Percentiles rank a stretch among this genome's conserved stretches.
phyloP scores from a whole-genome alignment of 2,888 invertebrate species.

The Gnatocerus cornutus region DNA sequence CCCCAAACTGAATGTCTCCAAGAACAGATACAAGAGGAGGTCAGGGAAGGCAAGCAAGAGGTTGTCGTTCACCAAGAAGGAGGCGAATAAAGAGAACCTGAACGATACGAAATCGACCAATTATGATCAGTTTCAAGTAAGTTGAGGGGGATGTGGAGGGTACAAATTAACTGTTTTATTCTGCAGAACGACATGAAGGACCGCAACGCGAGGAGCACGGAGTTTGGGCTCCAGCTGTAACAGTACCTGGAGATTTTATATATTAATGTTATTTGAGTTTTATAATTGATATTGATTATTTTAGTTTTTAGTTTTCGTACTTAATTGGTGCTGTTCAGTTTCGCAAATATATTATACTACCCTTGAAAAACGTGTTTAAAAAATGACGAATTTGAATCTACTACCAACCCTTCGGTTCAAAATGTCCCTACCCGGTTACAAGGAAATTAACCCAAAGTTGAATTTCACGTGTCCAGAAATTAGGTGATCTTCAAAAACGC shows the following conservation, averaged over 20 bases:
- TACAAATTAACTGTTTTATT: too few species aligned
- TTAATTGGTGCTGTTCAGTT: background rate
- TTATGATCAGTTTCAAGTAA: conserved; percentile 29
- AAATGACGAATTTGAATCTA: too few species aligned
- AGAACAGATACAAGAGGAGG: conserved; percentile 2
- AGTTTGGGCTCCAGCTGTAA: background rate
- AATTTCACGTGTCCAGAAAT: too few species aligned
- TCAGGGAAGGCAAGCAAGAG: background rate
- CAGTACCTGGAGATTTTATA: background rate
- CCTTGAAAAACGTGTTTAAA: too few species aligned
- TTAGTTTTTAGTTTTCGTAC: background rate
- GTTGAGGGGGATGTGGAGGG: background rate
- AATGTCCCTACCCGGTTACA: too few species aligned
- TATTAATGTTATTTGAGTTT: background rate
- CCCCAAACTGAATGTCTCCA: conserved; percentile 17
- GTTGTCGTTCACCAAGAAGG: conserved; percentile 15
- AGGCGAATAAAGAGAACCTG: conserved; percentile 16
- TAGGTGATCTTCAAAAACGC: too few species aligned
- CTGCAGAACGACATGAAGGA: too few species aligned
- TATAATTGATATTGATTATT: background rate
- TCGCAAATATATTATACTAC: too few species aligned
- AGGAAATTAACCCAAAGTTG: too few species aligned
- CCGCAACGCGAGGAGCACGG: background rate
- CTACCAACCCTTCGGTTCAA: too few species aligned
- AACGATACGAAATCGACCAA: conserved; percentile 12